Evolutionary conservation across 2,113 vertebrate genomes (phyloP).

Genomic region (Siniperca knerii): DNA sequence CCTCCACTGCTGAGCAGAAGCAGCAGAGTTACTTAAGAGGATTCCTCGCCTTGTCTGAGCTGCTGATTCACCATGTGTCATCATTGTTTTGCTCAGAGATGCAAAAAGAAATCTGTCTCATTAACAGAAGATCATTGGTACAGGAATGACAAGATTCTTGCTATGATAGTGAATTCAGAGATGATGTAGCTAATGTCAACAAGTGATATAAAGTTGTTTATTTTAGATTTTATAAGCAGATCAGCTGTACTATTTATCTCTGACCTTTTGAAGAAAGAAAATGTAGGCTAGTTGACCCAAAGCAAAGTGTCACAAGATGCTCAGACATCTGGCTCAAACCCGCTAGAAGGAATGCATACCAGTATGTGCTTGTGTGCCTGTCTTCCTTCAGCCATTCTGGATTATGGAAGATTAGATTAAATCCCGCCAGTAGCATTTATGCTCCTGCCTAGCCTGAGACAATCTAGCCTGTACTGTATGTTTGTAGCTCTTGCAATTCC

Average conservation of each 20-base stretch:
- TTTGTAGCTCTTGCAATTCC: constrained; percentile 16
- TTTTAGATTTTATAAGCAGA: background rate
- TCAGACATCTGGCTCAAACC: constrained; percentile 44
- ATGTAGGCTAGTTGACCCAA: background rate
- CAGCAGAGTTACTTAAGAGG: constrained; percentile 72
- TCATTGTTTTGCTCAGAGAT: constrained; percentile 58
- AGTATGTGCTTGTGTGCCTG: constrained; percentile 49
- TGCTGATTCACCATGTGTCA: constrained; percentile 76
- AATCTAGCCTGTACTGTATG: constrained; percentile 1
- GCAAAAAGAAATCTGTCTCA: constrained; percentile 27
- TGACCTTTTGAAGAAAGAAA: background rate
- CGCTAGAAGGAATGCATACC: background rate
- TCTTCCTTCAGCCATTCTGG: constrained; percentile 69
- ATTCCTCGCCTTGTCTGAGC: constrained; percentile 72
- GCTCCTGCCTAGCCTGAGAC: constrained; percentile 37
- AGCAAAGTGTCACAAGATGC: constrained; percentile 12
- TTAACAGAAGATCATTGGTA: background rate
- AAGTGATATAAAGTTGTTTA: background rate
- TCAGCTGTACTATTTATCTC: background rate
- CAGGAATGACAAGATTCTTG: constrained; percentile 39
- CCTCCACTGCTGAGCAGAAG: constrained; percentile 57
- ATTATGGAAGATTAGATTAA: constrained; percentile 83
- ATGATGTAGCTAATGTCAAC: background rate
- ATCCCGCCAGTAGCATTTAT: constrained; percentile 68
- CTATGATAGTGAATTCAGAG: constrained; percentile 1